These are phyloP conservation scores for Schizotus pectinicornis DNA, from an alignment of 2,888 invertebrate genomes.

Conservation along the genomic window DNA sequence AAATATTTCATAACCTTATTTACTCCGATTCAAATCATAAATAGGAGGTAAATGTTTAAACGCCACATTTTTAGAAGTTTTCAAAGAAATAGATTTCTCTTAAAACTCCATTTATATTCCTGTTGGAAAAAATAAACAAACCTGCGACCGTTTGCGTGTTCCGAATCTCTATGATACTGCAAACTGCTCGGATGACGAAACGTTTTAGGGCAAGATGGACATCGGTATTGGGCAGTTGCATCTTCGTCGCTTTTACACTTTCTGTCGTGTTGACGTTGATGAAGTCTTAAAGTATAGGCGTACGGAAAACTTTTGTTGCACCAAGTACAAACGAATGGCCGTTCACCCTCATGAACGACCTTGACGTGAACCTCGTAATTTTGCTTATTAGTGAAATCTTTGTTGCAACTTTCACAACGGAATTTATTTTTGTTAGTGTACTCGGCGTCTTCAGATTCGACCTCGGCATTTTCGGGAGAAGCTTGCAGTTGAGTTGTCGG, in stretches of 20 bases:
- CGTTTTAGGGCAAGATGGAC: conserved; percentile 61
- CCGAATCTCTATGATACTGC: conserved; percentile 74
- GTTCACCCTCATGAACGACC: conserved; percentile 65
- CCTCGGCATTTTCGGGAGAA: neutral
- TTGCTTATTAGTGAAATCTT: conserved; percentile 66
- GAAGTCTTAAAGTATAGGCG: conserved; percentile 65
- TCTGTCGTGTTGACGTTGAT: conserved; percentile 60
- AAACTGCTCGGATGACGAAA: conserved; percentile 77
- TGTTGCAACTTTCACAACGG: conserved; percentile 66
- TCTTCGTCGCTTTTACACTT: conserved; percentile 39
- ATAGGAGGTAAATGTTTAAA: no score
- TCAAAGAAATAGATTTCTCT: no score
- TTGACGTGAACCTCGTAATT: conserved; percentile 67
- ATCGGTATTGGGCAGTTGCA: conserved; percentile 61
- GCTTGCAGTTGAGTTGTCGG: neutral
- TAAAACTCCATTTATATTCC: no score
- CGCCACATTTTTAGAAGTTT: no score
- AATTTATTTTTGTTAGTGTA: conserved; percentile 21
- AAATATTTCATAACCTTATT: no score
- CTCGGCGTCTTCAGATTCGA: neutral
- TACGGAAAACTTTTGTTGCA: conserved; percentile 69
- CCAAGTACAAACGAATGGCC: conserved; percentile 64
- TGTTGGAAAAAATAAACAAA: neutral
- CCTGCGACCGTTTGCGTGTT: conserved; percentile 51
- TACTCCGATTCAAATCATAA: no score